Evolutionary conservation across 2,888 invertebrate species (phyloP).

Genomic region (Ophonus ardosiacus): DNA sequence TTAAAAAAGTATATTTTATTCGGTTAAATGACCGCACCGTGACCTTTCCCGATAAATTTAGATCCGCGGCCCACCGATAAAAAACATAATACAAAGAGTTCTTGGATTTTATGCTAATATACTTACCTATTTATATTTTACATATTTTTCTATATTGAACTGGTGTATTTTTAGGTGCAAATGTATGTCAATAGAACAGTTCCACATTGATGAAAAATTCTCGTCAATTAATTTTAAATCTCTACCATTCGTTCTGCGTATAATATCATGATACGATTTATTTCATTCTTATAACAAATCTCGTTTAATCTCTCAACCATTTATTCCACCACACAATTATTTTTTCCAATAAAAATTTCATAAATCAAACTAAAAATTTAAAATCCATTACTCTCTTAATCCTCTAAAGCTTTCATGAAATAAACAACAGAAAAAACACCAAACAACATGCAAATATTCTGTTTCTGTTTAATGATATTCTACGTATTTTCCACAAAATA

Average conservation of each 20-base stretch:
- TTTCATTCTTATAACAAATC: neutral
- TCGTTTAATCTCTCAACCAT: neutral
- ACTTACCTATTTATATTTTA: too few relatives aligned
- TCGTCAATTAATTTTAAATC: neutral
- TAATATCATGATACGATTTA: neutral
- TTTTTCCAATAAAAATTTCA: conserved; percentile 11
- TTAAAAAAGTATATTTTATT: too few relatives aligned
- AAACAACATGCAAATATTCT: neutral
- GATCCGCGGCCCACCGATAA: too few relatives aligned
- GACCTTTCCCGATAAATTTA: too few relatives aligned
- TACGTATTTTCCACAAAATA: neutral
- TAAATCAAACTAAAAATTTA: conserved; percentile 25
- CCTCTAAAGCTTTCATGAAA: neutral
- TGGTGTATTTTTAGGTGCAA: conserved; percentile 2
- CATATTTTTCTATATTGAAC: neutral
- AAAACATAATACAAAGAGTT: too few relatives aligned
- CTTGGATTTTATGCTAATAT: too few relatives aligned
- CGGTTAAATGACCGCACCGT: too few relatives aligned
- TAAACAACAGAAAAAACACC: conserved; percentile 8
- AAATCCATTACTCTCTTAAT: conserved; percentile 13
- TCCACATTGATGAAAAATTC: neutral
- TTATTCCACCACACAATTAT: conserved; percentile 1
- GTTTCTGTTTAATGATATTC: neutral
- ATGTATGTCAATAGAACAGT: conserved; percentile 28
- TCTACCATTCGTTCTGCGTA: neutral